These are phyloP conservation scores for Sus cebifrons DNA, from an alignment of 2,797 vertebrate species.

Conservation along the genomic window DNA sequence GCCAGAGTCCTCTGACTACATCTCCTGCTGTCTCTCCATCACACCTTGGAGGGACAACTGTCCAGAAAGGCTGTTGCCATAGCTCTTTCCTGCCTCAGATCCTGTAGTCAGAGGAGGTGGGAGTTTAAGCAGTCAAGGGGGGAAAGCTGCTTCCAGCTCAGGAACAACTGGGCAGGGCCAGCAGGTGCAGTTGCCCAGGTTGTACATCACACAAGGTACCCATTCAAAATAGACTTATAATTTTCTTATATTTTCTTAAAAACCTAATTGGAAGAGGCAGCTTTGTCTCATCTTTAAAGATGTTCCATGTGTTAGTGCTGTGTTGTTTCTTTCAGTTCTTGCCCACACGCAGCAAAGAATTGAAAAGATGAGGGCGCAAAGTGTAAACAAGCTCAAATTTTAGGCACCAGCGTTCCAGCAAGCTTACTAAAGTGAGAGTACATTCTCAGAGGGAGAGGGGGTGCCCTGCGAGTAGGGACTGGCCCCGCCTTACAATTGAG, in stretches of 20 bases:
- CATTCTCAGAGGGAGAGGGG: too few species aligned
- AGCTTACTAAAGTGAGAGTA: too few species aligned
- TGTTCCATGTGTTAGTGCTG: too few species aligned
- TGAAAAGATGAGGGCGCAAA: too few species aligned
- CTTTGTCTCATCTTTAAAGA: neutral
- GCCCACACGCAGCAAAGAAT: too few species aligned
- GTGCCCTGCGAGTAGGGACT: too few species aligned
- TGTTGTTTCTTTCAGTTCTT: too few species aligned
- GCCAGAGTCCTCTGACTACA: neutral
- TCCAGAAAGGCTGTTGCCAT: neutral
- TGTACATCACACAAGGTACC: neutral
- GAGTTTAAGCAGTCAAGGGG: neutral
- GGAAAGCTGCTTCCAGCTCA: neutral
- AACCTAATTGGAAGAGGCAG: neutral
- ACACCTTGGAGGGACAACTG: neutral
- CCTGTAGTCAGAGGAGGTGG: neutral
- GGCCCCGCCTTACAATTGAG: too few species aligned
- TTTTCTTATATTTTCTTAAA: neutral
- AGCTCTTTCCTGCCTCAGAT: neutral
- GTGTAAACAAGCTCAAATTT: too few species aligned
- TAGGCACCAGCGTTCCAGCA: too few species aligned
- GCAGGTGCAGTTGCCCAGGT: neutral
- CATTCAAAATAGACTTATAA: neutral
- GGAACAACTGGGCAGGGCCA: neutral
- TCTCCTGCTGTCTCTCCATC: neutral